Base-by-base conservation (phyloP, 2,888 invertebrate species). In the Epirrhoe tristata region DNA sequence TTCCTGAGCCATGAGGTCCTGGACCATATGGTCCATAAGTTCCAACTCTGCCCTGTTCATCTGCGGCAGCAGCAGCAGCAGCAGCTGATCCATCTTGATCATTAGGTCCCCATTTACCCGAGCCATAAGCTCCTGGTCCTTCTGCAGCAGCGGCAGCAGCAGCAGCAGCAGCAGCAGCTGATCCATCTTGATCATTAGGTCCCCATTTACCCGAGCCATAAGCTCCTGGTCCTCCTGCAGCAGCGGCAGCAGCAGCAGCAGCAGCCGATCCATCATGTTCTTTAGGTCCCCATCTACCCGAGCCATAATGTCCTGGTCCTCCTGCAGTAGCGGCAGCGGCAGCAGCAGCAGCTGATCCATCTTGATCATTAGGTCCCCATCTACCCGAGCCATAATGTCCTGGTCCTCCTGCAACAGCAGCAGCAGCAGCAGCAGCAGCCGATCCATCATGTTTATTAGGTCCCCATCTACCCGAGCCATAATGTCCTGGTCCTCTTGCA, bases 301-400 rank as follows among this genome's bases (percentile, higher is more conserved):
- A 32, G 3, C 3, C 5, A 32, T 32, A 32, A 32, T 3, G 32
- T 32, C 32, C 32, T 32, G 32, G 3, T 32, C 32, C 32, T 39
- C 63, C 39, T 17, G 64, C 69, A 14, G 64, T 46, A 16, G 66
- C 61, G n/a, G 67, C 12, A 7, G 72, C 60, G 6, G 73, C 71
- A 32, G 32, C 32, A 32, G 39, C 56, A 8, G 34, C 14, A 6
- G 6, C 1, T 39, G 12, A 6, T 6, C 6, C 32, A 32, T 6
- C 32, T 32, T 3, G 32, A 3, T 6, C 6, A 6, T 32, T 32
- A 32, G 6, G 32, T 32, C 14, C 46, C n/a, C 8, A n/a, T n/a
- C n/a, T n/a, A n/a, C n/a, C n/a, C n/a, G n/a, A n/a, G n/a, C n/a
- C n/a, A n/a, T n/a, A n/a, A n/a, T n/a, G n/a, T n/a, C n/a, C n/a